A percentile compares a stretch with the other conserved stretches of the same genome.
Conservation (phyloP, 2,113 vertebrate species). For the Regulus satrapa region DNA sequence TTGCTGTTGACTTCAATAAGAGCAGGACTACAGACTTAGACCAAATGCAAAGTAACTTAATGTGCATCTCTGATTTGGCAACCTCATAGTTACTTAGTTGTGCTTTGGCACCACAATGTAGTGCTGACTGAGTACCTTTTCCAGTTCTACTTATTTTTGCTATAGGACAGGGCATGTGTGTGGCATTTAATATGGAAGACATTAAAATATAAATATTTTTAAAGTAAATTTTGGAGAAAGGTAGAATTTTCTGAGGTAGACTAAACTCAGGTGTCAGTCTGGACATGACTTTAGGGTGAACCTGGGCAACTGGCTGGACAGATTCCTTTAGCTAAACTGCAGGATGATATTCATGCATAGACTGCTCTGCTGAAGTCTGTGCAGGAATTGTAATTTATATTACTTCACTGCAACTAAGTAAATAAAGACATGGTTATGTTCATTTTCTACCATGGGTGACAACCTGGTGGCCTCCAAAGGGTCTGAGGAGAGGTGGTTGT, state of each 20-base stretch:
- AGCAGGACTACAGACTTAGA: not conserved
- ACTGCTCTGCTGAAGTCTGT: not conserved
- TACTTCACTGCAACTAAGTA: not conserved
- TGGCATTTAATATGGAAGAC: not conserved
- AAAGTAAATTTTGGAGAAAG: not conserved
- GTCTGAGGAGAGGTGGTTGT: not conserved
- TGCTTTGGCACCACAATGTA: not conserved
- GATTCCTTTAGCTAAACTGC: not conserved
- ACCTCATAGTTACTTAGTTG: not conserved
- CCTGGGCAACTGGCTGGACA: not conserved
- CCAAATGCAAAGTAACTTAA: not conserved
- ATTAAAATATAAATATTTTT: not conserved
- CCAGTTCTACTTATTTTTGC: not conserved
- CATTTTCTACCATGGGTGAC: not conserved
- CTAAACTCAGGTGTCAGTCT: not conserved
- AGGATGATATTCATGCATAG: not conserved
- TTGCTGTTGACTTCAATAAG: not conserved
- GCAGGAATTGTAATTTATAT: not conserved
- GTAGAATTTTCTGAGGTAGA: not conserved
- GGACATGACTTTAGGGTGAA: not conserved
- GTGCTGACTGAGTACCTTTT: not conserved
- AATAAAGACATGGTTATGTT: rapidly evolving
- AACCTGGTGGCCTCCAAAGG: not conserved
- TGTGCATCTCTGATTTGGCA: not conserved
- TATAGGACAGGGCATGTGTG: not conserved